phyloP scores from a whole-genome alignment of 2,888 invertebrate species.

The Nycteola revayana region DNA sequence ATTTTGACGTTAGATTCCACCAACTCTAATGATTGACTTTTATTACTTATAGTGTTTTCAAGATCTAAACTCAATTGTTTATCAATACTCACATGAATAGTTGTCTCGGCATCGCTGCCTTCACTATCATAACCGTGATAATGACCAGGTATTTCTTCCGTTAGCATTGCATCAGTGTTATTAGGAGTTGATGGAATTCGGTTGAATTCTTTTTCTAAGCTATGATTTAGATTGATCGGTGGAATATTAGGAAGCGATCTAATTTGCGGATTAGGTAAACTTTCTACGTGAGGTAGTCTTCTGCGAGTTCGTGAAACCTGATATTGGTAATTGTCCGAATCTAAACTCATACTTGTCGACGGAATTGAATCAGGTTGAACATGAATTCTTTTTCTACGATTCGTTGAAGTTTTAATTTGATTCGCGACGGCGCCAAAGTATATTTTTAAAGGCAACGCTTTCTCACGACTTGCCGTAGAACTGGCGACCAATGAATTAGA shows the following conservation, averaged over 20 bases:
- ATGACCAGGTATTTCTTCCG: constrained; percentile 38
- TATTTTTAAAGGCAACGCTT: constrained; percentile 26
- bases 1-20: constrained; percentile 13
- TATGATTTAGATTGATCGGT: constrained; percentile 10
- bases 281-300: constrained; percentile 41
- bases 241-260: constrained; percentile 42
- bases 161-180: constrained; percentile 15
- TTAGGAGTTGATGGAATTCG: constrained; percentile 3
- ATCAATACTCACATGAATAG: constrained; percentile 71
- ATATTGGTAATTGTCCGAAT: constrained; percentile 23
- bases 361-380: constrained; percentile 6
- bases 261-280: constrained; percentile 22
- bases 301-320: constrained; percentile 26
- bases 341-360: constrained; percentile 7
- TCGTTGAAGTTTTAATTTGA: constrained; percentile 15
- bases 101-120: constrained; percentile 75
- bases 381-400: constrained; percentile 19
- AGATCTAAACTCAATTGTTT: constrained; percentile 45
- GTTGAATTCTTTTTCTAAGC: constrained; percentile 2
- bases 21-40: constrained; percentile 20
- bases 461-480: constrained; percentile 25
- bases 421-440: constrained; percentile 26
- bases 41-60: constrained; percentile 18
- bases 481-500: constrained; percentile 14
- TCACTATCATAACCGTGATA: constrained; percentile 81